phyloP scores from a whole-genome alignment of 2,113 vertebrate genomes.

The Microcebus jonahi region DNA sequence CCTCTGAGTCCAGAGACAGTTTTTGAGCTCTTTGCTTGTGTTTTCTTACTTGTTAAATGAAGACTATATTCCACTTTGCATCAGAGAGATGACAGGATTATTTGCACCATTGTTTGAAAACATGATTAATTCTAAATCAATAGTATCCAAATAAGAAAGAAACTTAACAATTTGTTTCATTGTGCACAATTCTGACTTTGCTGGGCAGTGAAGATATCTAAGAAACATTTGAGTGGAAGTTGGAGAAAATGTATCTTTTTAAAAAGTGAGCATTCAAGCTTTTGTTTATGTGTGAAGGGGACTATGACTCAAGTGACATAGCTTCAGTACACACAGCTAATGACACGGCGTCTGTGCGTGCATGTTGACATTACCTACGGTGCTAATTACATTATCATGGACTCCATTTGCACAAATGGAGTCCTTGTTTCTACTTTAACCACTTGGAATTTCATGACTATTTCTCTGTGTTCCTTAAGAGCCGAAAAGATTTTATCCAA shows the following conservation, averaged over 20 bases:
- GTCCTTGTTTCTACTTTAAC: not conserved
- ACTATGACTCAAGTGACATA: not conserved
- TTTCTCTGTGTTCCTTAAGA: not conserved
- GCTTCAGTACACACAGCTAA: not conserved
- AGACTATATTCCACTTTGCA: not conserved
- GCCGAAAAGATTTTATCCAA: constrained; percentile 2
- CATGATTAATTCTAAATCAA: not conserved
- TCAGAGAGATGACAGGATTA: not conserved
- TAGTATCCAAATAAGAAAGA: not conserved
- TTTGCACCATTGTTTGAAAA: not conserved
- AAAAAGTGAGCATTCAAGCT: not conserved
- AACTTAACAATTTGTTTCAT: not conserved
- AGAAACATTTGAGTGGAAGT: not conserved
- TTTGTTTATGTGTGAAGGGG: not conserved
- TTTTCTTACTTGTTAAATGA: not conserved
- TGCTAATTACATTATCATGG: not conserved
- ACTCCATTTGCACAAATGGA: not conserved
- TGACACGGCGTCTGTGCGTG: fast-evolving
- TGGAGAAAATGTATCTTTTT: not conserved
- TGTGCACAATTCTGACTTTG: not conserved
- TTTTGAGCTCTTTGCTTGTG: not conserved
- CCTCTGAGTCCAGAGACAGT: not conserved
- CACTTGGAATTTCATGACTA: not conserved
- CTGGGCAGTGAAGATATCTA: not conserved
- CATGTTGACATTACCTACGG: too few species aligned